phyloP scores from a whole-genome alignment of 2,113 vertebrate species.

The Chamaetylas fuelleborni region DNA sequence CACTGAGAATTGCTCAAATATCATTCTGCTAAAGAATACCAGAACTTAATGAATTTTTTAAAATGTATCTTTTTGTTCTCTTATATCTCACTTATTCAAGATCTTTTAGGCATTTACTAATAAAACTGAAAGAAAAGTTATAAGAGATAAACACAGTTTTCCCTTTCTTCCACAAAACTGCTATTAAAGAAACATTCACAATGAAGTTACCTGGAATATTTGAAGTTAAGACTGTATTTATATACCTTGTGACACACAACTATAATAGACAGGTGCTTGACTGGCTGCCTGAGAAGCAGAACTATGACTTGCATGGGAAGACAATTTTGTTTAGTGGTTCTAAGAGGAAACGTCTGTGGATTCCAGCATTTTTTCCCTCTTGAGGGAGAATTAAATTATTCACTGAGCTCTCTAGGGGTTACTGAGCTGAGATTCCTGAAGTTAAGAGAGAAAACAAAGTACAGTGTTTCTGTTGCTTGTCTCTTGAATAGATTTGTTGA shows the following conservation, averaged over 20 bases:
- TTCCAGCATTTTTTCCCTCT: constrained; percentile 27
- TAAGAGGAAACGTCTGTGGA: not conserved
- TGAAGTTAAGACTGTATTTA: not conserved
- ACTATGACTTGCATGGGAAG: not conserved
- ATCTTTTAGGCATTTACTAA: not conserved
- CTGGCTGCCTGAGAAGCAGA: not conserved
- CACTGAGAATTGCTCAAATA: not conserved
- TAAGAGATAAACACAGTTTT: not conserved
- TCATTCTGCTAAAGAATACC: not conserved
- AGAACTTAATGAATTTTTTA: not conserved
- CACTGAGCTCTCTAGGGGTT: not conserved
- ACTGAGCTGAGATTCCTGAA: not conserved
- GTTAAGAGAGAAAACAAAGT: not conserved
- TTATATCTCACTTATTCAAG: not conserved
- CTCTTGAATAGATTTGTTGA: not conserved
- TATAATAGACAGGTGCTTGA: not conserved
- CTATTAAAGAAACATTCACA: not conserved
- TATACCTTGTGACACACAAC: not conserved
- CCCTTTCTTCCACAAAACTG: not conserved
- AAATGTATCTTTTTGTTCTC: not conserved
- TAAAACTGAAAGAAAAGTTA: not conserved
- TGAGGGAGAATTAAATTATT: constrained; percentile 30
- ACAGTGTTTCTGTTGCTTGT: not conserved
- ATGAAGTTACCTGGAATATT: not conserved
- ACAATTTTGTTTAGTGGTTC: constrained; percentile 2